phyloP scores from a whole-genome alignment of 2,113 vertebrate genomes.

The Blennius ocellaris region DNA sequence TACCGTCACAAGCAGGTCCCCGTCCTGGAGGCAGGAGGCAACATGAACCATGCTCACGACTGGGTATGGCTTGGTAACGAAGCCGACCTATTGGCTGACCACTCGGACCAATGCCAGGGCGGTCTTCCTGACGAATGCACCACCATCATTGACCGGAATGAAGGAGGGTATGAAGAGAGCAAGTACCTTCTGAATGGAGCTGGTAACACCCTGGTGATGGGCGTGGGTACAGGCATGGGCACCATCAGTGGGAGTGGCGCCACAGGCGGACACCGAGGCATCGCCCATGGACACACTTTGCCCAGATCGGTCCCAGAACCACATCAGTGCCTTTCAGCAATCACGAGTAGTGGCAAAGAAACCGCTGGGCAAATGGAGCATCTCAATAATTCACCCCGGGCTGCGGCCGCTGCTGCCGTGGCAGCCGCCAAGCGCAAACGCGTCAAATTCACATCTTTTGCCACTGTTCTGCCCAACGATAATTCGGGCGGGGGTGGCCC shows the following conservation, averaged over 20 bases:
- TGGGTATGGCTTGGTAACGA: conserved; percentile 98
- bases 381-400: conserved; percentile 85
- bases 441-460: conserved; percentile 97
- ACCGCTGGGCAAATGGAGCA: conserved; percentile 81
- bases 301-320: conserved; percentile 88
- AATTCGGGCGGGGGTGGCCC: conserved; percentile 82
- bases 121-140: conserved; percentile 89
- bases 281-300: conserved; percentile 83
- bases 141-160: conserved; percentile 89
- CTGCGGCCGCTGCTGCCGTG: conserved; percentile 61
- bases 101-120: conserved; percentile 86
- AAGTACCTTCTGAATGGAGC: conserved; percentile 93
- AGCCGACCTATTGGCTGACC: conserved; percentile 91
- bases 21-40: conserved; percentile 89
- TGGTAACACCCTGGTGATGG: conserved; percentile 84
- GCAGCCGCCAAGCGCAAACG: conserved; percentile 89
- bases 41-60: conserved; percentile 96
- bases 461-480: conserved; percentile 93
- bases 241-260: conserved; percentile 47
- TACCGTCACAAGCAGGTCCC: conserved; percentile 96
- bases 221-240: conserved; percentile 70
- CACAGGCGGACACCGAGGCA: conserved; percentile 63
- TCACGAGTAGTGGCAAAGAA: conserved; percentile 84
- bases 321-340: conserved; percentile 81
- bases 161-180: conserved; percentile 91